Percentiles rank a stretch among this genome's conserved stretches.
These are phyloP conservation scores for Phrynocephalus forsythii DNA, from an alignment of 2,797 vertebrate genomes.

Conservation along the genomic window DNA sequence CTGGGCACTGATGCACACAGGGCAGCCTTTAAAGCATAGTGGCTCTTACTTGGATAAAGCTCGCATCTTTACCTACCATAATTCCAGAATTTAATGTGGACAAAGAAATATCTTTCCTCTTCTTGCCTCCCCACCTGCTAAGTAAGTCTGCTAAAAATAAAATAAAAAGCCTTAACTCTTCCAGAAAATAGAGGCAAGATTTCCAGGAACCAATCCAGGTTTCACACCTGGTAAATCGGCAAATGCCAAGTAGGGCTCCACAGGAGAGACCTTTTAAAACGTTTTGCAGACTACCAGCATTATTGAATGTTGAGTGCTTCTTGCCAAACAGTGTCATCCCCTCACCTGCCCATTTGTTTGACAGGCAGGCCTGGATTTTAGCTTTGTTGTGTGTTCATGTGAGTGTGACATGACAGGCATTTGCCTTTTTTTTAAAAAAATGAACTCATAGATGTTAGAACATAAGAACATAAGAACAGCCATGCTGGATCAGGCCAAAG, in stretches of 20 bases:
- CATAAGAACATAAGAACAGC: no score
- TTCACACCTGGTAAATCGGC: not conserved
- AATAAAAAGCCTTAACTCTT: not conserved
- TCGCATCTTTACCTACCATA: not conserved
- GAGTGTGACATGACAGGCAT: not conserved
- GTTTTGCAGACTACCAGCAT: not conserved
- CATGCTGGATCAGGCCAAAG: no score
- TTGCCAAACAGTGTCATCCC: slow-evolving; percentile 5
- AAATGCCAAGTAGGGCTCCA: not conserved
- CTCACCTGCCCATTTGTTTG: slow-evolving; percentile 16
- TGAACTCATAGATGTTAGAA: not conserved
- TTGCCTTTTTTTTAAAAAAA: slow-evolving; percentile 10
- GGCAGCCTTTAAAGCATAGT: not conserved
- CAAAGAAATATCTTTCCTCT: not conserved
- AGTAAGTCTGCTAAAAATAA: not conserved
- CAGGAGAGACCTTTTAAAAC: not conserved
- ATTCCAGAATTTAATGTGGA: not conserved
- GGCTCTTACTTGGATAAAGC: not conserved
- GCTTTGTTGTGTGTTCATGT: not conserved
- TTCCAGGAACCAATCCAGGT: not conserved
- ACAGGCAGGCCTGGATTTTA: not conserved
- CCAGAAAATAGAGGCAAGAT: not conserved
- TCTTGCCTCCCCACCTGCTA: not conserved
- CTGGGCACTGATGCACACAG: no score
- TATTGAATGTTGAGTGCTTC: not conserved